Evolutionary conservation across 2,113 vertebrate genomes (phyloP), one percentile per base, ranked within the genome.

Genomic region (Edolisoma coerulescens): DNA sequence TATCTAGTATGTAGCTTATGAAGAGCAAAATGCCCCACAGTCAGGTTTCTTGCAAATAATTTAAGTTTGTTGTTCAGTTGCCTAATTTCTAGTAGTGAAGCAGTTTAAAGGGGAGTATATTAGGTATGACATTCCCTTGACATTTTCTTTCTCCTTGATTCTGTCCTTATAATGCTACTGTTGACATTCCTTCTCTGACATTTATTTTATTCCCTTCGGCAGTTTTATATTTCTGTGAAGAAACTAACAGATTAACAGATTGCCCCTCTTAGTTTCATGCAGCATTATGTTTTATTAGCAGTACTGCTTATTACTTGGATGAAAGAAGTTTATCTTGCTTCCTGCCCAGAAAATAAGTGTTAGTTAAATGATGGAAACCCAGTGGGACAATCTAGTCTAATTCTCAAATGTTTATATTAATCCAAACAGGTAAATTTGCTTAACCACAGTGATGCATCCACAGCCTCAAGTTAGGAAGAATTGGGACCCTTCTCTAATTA

Each of bases 371-470:
- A 54, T 35, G 27, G 37, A 94, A 94, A 82, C 42, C 67, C 84
- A 32, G 26, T 63, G 59, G 49, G 28, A 94, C 73, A 83, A 84
- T n/a, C 13, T 87, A 79, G 44, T 79, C 57, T 83, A 56, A 93
- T 64, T 95, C 61, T 93, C 59, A 79, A 39, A 85, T 93, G 56
- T 93, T 89, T 90, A 21, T 89, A 69, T 90, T 89, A 97, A 91
- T 90, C 35, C 44, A 69, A 79, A 76, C 56, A 90, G 74, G 84
- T 91, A 95, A 87, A 96, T 82, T 92, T 93, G 30, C 54, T 92
- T 92, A 84, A 87, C 78, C 10, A 2, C 49, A 44, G 8, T 53
- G 59, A 82, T 81, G 47, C 28, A 63, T 87, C 32, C 44, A 68
- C 64, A 87, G 37, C 24, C 64, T 93, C 65, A 90, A 74, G 7